These are phyloP conservation scores for Notechis scutatus DNA, from an alignment of 2,113 vertebrate species.

Conservation along the genomic window DNA sequence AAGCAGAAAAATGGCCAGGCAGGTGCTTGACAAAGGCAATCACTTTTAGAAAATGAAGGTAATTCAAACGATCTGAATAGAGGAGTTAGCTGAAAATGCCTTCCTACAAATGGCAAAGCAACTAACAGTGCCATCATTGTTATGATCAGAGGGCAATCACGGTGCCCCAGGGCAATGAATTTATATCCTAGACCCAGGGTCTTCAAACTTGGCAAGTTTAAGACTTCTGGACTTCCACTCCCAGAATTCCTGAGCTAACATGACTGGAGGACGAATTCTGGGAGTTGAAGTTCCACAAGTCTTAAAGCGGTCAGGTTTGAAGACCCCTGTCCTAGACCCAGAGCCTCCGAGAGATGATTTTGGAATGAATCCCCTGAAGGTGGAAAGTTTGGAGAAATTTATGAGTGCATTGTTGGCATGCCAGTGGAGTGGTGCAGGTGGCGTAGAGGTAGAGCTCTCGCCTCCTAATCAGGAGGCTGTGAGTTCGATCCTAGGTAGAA, in stretches of 20 bases:
- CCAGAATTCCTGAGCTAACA: too few species aligned
- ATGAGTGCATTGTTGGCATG: neutral
- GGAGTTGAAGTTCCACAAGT: too few species aligned
- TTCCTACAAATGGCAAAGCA: neutral
- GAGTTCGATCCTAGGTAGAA: too few species aligned
- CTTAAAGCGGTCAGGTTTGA: too few species aligned
- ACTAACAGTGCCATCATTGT: neutral
- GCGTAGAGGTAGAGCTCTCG: too few species aligned
- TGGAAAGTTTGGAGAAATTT: neutral
- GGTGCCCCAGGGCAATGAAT: neutral
- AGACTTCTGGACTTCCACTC: too few species aligned
- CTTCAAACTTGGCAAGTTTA: too few species aligned
- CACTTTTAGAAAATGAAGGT: neutral
- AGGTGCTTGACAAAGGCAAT: neutral
- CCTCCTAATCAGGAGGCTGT: too few species aligned
- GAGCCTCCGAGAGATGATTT: neutral
- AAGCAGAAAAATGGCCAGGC: neutral
- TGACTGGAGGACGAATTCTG: too few species aligned
- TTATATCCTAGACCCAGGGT: too few species aligned
- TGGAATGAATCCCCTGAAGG: neutral
- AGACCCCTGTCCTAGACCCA: neutral
- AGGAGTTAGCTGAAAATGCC: neutral
- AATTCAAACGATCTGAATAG: neutral
- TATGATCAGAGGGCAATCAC: neutral
- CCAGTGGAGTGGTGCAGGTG: neutral